Evolutionary conservation across 2,888 invertebrate species (phyloP).

Genomic region (Microplitis manilae): DNA sequence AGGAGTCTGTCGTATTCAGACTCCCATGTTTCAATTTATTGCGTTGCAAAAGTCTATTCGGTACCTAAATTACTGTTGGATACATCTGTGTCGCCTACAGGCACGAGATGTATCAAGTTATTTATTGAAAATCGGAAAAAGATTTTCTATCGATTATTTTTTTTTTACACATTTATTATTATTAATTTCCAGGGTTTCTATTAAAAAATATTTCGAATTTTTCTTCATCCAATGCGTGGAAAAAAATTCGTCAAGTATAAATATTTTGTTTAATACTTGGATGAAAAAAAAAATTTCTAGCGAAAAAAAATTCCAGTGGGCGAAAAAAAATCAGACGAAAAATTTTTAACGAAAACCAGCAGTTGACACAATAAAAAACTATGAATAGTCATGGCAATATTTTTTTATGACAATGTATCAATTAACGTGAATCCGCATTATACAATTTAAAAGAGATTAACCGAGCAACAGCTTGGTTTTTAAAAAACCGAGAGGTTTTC

Average conservation of each 20-base stretch:
- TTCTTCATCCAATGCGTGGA: neutral
- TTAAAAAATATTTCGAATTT: neutral
- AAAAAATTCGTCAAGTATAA: too few species aligned
- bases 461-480: conserved; percentile 24
- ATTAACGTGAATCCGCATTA: too few species aligned
- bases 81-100: neutral
- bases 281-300: too few species aligned
- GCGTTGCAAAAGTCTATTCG: neutral
- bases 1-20: neutral
- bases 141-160: neutral
- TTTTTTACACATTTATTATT: neutral
- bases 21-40: neutral
- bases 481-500: conserved; percentile 11
- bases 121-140: conserved; percentile 4
- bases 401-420: too few species aligned
- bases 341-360: neutral
- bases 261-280: too few species aligned
- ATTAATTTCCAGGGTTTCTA: neutral
- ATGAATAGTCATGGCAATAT: too few species aligned
- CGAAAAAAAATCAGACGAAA: too few species aligned
- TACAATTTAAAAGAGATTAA: neutral
- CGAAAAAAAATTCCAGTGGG: too few species aligned
- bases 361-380: too few species aligned
- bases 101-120: neutral
- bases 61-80: neutral